These are phyloP conservation scores for Ochropacha duplaris DNA, from an alignment of 2,888 invertebrate genomes.

Conservation along the genomic window DNA sequence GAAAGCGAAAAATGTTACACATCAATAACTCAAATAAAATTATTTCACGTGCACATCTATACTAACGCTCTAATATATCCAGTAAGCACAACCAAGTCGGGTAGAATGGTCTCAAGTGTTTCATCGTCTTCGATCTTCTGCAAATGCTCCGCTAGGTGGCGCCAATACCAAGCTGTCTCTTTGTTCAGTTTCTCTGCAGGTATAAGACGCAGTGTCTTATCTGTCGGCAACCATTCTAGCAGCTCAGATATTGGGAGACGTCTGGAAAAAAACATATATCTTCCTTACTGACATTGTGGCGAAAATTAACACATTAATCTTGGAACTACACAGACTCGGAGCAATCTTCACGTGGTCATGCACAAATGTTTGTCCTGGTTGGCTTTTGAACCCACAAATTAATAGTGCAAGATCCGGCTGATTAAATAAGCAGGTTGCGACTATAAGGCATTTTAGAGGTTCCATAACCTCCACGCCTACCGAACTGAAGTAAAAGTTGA, in stretches of 20 bases:
- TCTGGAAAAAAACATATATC: slow-evolving; percentile 40
- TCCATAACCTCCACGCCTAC: too few relatives aligned
- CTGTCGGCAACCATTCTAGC: slow-evolving; percentile 77
- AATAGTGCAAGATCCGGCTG: too few relatives aligned
- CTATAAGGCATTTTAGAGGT: too few relatives aligned
- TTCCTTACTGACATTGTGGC: background rate
- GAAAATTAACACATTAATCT: too few relatives aligned
- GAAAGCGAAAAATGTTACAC: too few relatives aligned
- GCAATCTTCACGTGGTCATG: too few relatives aligned
- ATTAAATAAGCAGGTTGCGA: too few relatives aligned
- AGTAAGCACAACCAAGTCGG: slow-evolving; percentile 88
- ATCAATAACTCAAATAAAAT: too few relatives aligned
- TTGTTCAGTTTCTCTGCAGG: slow-evolving; percentile 75
- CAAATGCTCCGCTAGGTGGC: slow-evolving; percentile 73
- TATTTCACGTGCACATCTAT: background rate
- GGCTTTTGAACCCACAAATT: too few relatives aligned
- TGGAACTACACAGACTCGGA: too few relatives aligned
- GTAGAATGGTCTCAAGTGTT: slow-evolving; percentile 84
- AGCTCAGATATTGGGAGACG: slow-evolving; percentile 74
- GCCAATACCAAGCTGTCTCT: slow-evolving; percentile 80
- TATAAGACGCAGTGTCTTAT: slow-evolving; percentile 64
- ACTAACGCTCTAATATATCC: slow-evolving; percentile 87
- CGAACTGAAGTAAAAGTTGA: background rate
- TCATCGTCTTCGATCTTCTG: slow-evolving; percentile 78
- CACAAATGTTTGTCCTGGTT: too few relatives aligned